Conservation (phyloP, 2,113 vertebrate species). For the Progne subis region DNA sequence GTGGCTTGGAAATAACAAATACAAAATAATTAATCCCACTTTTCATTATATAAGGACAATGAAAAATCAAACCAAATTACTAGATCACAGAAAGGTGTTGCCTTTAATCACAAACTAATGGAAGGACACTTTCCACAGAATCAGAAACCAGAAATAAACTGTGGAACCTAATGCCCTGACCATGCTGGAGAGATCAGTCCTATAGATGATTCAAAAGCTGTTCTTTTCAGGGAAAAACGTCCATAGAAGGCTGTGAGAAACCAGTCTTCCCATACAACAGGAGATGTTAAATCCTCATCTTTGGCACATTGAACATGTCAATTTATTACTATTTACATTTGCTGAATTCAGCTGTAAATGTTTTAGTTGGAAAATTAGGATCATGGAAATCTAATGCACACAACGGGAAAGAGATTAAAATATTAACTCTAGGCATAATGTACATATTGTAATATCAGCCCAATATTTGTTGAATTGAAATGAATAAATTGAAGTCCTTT, state of each 20-base stretch:
- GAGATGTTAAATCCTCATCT: neutral
- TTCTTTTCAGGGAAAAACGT: neutral
- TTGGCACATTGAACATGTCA: neutral
- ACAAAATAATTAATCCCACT: neutral
- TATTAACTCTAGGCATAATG: neutral
- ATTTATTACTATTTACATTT: neutral
- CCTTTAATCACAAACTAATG: neutral
- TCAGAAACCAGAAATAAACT: neutral
- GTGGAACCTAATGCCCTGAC: neutral
- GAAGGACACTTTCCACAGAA: neutral
- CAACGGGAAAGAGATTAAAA: neutral
- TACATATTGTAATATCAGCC: neutral
- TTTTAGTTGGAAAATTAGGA: neutral
- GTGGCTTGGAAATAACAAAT: neutral
- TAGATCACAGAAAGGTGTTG: neutral
- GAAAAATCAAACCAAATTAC: neutral
- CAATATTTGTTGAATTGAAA: neutral
- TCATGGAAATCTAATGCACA: neutral
- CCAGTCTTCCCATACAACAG: neutral
- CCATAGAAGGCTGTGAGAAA: neutral
- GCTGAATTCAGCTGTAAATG: neutral
- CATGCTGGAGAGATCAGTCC: neutral
- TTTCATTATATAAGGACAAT: neutral
- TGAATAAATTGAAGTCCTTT: neutral
- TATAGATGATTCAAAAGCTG: neutral